Conservation (phyloP, 2,797 vertebrate genomes). For the Pangasius larnaudii region DNA sequence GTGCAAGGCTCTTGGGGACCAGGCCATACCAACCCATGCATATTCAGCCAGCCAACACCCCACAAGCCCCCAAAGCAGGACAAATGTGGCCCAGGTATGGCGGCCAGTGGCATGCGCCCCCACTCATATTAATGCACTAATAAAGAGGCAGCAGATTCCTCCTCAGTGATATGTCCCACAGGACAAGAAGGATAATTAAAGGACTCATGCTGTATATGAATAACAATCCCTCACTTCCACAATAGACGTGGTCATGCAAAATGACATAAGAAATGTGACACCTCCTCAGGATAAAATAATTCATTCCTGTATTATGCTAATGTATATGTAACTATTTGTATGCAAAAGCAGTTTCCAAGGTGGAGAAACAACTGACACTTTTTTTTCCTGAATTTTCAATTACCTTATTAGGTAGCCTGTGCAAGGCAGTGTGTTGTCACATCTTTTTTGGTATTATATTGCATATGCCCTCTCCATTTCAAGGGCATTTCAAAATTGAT, state of each 20-base stretch:
- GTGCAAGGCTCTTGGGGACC: constrained; percentile 69
- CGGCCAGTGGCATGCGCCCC: constrained; percentile 67
- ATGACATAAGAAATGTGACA: constrained; percentile 26
- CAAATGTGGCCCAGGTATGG: constrained; percentile 68
- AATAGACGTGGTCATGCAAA: constrained; percentile 63
- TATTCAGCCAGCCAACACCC: constrained; percentile 59
- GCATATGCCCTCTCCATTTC: constrained; percentile 17
- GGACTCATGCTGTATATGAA: constrained; percentile 75
- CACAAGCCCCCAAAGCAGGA: constrained; percentile 58
- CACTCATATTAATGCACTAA: constrained; percentile 78
- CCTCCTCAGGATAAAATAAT: constrained; percentile 30
- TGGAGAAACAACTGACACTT: neutral
- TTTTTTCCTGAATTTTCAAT: neutral
- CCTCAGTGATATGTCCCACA: constrained; percentile 73
- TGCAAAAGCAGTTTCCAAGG: constrained; percentile 11
- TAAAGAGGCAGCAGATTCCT: constrained; percentile 81
- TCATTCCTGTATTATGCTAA: neutral
- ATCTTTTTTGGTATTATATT: neutral
- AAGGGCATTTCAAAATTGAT: constrained; percentile 34
- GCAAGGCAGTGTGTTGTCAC: neutral
- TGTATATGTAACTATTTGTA: constrained; percentile 18
- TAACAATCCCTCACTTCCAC: constrained; percentile 72
- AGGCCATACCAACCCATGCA: constrained; percentile 65
- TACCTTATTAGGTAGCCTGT: neutral
- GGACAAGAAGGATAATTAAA: constrained; percentile 76